A percentile compares a stretch with the other conserved stretches of the same genome.
Conservation (phyloP, 2,113 vertebrate genomes). For the Cyanoramphus novaezelandiae region DNA sequence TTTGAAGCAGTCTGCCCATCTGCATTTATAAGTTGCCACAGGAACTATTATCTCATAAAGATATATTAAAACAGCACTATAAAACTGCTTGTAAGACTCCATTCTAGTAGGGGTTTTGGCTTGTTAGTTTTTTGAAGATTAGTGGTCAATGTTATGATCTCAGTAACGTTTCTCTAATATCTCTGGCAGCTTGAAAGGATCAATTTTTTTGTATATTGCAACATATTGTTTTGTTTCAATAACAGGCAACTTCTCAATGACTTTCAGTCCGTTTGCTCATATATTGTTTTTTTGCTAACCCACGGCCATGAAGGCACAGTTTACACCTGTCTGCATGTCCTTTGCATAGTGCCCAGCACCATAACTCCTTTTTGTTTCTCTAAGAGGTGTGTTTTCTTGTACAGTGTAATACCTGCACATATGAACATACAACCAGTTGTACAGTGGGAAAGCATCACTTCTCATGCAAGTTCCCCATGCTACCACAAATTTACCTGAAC, state of each 20-base stretch:
- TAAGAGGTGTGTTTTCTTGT: not conserved
- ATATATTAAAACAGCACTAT: not conserved
- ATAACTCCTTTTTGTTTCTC: not conserved
- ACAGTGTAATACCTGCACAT: not conserved
- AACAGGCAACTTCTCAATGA: not conserved
- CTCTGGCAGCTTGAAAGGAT: slow-evolving; percentile 13
- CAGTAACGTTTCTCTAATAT: not conserved
- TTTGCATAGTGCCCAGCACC: not conserved
- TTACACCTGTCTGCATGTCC: not conserved
- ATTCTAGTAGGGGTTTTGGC: not conserved
- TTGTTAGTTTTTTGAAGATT: not conserved
- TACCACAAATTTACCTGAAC: not conserved
- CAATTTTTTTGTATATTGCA: not conserved
- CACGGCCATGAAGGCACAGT: not conserved
- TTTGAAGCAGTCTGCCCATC: not conserved
- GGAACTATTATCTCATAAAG: not conserved
- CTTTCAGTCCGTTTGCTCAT: not conserved
- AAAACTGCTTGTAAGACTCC: not conserved
- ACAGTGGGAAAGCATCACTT: not conserved
- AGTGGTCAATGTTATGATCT: not conserved
- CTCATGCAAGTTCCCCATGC: not conserved
- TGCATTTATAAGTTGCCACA: not conserved
- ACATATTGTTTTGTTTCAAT: not conserved
- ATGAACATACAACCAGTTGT: not conserved
- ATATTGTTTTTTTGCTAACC: not conserved